Percentiles rank a stretch among this genome's conserved stretches.
Evolutionary conservation across 2,113 vertebrate species (phyloP).

Genomic region (Panurus biarmicus): DNA sequence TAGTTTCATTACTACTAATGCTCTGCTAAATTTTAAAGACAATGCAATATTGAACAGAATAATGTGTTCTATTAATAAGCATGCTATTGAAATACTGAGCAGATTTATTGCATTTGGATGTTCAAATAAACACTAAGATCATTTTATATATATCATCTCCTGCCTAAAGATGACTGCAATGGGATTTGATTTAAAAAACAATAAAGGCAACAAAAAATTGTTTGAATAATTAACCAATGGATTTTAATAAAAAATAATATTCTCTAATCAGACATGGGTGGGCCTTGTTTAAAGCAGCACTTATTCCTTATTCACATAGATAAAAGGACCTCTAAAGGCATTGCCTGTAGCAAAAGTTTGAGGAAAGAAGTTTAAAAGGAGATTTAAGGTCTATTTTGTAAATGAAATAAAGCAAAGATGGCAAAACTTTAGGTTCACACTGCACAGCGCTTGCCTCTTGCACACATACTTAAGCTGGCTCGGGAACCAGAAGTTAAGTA

Average conservation of each 20-base stretch:
- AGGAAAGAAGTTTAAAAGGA: neutral
- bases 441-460: neutral
- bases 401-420: slow-evolving; percentile 40
- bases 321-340: neutral
- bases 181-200: slow-evolving; percentile 55
- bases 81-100: slow-evolving; percentile 65
- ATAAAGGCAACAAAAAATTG: slow-evolving; percentile 58
- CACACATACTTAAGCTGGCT: slow-evolving; percentile 54
- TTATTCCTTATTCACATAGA: neutral
- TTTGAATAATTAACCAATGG: slow-evolving; percentile 66
- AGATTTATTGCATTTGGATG: slow-evolving; percentile 72
- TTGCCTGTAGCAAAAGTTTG: neutral
- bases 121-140: slow-evolving; percentile 68
- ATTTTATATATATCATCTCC: slow-evolving; percentile 67
- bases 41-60: slow-evolving; percentile 73
- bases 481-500: slow-evolving; percentile 37
- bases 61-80: slow-evolving; percentile 74
- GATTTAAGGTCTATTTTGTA: slow-evolving; percentile 49
- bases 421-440: slow-evolving; percentile 27
- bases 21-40: slow-evolving; percentile 77
- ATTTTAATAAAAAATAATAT: slow-evolving; percentile 42
- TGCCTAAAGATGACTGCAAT: slow-evolving; percentile 58
- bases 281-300: neutral
- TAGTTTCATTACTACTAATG: slow-evolving; percentile 72
- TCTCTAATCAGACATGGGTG: neutral